Base-by-base conservation (phyloP, 35 echinoderm and acorn worm species). In the Holothuria glaberrima region DNA sequence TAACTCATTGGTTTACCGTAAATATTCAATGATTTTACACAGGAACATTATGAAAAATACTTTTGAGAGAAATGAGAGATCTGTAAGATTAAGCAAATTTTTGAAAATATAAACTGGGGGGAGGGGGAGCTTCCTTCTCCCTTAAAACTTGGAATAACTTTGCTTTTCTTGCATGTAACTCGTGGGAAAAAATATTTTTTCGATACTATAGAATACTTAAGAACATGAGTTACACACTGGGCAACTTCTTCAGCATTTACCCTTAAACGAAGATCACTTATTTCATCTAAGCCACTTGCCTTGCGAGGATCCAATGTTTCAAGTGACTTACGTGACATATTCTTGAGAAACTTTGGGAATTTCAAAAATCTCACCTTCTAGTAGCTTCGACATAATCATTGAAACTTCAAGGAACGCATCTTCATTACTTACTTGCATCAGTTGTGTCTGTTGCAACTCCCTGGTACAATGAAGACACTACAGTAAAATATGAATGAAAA, bases 341-440 rank as follows among this genome's bases (percentile, higher is more conserved):
- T n/a, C 27, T 65, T 6, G 17, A 17, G 61, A 65, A 65, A n/a
- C n/a, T n/a, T n/a, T n/a, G n/a, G n/a, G n/a, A n/a, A n/a, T n/a
- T n/a, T n/a, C n/a, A n/a, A n/a, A 65, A 65, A 28, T 28, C 61
- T 65, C 61, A 65, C 16, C 61, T 65, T 3, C 61, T 65, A 16
- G 61, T 65, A 65, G 61, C 61, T 65, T n/a, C 61, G 61, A 65
- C 61, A n/a, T 65, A 65, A 65, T 65, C 17, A 6, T 65, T 65
- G n/a, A n/a, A 6, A n/a, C n/a, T n/a, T n/a, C n/a, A n/a, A n/a
- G n/a, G n/a, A n/a, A n/a, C n/a, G n/a, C n/a, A n/a, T n/a, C 61
- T 6, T 65, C 61, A 65, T 65, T 65, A 65, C 16, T 65, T 65
- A 65, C 61, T 65, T 65, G 27, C 61, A 65, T 6, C 61, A 65